A percentile compares a stretch with the other conserved stretches of the same genome.
Evolutionary conservation across 2,113 vertebrate species (phyloP).

Genomic region (Rhabdornis inornatus): DNA sequence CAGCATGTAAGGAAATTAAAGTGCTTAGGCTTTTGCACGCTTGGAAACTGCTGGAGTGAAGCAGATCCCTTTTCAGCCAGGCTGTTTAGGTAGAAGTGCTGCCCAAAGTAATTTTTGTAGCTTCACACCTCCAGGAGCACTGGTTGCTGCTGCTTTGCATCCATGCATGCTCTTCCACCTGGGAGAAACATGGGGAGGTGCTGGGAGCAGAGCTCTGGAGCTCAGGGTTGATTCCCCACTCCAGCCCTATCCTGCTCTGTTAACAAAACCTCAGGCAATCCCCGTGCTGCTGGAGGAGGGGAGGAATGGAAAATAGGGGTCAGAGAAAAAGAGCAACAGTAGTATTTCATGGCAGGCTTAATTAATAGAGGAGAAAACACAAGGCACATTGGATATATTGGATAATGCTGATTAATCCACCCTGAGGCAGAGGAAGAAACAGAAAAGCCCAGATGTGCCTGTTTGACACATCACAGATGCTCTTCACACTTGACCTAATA

Average conservation of each 20-base stretch:
- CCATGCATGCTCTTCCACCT: not conserved
- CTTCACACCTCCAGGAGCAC: not conserved
- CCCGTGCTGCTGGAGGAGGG: not conserved
- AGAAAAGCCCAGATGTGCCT: not conserved
- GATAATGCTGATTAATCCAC: not conserved
- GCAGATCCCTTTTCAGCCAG: not conserved
- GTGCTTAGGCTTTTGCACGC: not conserved
- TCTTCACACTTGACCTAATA: not conserved
- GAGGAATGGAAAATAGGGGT: not conserved
- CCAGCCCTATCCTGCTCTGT: not conserved
- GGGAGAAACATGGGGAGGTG: fast-evolving
- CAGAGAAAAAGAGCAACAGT: not conserved
- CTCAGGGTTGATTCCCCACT: not conserved
- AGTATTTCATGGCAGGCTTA: not conserved
- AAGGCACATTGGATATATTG: not conserved
- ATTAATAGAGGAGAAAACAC: not conserved
- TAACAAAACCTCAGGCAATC: not conserved
- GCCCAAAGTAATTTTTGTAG: not conserved
- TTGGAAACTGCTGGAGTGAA: not conserved
- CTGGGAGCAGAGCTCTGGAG: not conserved
- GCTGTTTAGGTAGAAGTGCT: not conserved
- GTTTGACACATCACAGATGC: not conserved
- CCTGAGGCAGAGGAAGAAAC: not conserved
- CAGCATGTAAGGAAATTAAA: slow-evolving; percentile 38
- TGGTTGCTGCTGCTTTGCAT: not conserved